Conservation (phyloP, 2,797 vertebrate genomes). For the Myotis findleyi region DNA sequence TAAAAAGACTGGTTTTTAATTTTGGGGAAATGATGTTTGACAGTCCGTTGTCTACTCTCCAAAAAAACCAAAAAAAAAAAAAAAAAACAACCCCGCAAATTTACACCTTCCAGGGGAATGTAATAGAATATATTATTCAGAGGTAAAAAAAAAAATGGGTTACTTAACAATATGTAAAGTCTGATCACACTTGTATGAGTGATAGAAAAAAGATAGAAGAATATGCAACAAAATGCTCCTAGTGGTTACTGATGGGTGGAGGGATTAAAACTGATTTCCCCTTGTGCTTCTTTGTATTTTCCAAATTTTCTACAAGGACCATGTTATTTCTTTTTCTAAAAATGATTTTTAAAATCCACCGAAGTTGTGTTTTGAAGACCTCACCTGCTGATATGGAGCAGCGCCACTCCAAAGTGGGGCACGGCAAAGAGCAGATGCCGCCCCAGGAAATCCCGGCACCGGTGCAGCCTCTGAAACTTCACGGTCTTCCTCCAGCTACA, state of each 20-base stretch:
- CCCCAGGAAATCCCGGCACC: conserved; percentile 78
- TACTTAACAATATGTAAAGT: conserved; percentile 18
- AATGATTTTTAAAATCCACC: background rate
- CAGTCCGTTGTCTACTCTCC: background rate
- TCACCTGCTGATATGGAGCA: conserved; percentile 89
- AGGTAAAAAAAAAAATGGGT: background rate
- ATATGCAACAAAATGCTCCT: background rate
- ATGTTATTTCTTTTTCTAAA: background rate
- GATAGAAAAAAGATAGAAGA: background rate
- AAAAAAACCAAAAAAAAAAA: background rate
- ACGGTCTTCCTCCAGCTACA: conserved; percentile 88
- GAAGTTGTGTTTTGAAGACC: background rate
- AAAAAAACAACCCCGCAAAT: background rate
- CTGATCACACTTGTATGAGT: background rate
- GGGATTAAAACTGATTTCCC: background rate
- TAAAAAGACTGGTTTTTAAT: background rate
- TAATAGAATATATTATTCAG: background rate
- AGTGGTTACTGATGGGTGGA: background rate
- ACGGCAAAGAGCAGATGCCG: conserved; percentile 86
- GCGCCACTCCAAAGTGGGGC: conserved; percentile 89
- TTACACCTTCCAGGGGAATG: background rate
- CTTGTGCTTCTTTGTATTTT: conserved; percentile 19
- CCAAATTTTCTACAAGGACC: conserved; percentile 5
- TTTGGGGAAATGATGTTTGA: background rate
- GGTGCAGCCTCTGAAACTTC: conserved; percentile 75